Conservation (phyloP, 2,888 invertebrate species). For the Tenthredo notha region DNA sequence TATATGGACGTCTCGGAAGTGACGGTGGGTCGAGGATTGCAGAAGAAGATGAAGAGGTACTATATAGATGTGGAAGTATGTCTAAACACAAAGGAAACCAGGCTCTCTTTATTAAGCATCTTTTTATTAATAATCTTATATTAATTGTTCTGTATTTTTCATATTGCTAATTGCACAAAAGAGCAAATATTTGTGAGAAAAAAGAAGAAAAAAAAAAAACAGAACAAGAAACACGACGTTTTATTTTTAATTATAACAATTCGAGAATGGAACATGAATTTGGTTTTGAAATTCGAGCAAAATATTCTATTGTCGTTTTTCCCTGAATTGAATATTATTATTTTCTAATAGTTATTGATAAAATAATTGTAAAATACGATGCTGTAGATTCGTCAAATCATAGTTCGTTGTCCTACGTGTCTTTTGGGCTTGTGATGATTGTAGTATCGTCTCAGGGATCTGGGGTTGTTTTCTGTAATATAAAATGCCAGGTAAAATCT, state of each 20-base stretch:
- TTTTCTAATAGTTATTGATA: not conserved
- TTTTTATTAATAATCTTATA: constrained; percentile 58
- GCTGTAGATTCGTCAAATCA: not conserved
- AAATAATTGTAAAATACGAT: not conserved
- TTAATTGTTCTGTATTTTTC: constrained; percentile 56
- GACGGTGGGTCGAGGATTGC: constrained; percentile 27
- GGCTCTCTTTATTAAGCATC: constrained; percentile 48
- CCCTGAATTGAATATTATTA: not conserved
- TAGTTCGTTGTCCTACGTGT: constrained; percentile 33
- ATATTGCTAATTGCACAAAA: constrained; percentile 50
- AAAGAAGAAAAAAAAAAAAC: constrained; percentile 16
- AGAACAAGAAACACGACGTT: constrained; percentile 16
- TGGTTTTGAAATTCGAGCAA: not conserved
- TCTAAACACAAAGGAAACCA: constrained; percentile 36
- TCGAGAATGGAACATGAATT: not conserved
- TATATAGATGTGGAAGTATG: not conserved
- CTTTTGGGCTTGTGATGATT: constrained; percentile 9
- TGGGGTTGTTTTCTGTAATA: constrained; percentile 25
- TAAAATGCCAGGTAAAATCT: not conserved
- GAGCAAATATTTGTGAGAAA: constrained; percentile 57
- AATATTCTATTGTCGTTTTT: not conserved
- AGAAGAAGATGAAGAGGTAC: not conserved
- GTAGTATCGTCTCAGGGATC: constrained; percentile 32
- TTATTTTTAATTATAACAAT: not conserved
- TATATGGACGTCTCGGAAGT: constrained; percentile 58